Conservation (phyloP, 2,888 invertebrate genomes). For the Pilophorus perplexus region DNA sequence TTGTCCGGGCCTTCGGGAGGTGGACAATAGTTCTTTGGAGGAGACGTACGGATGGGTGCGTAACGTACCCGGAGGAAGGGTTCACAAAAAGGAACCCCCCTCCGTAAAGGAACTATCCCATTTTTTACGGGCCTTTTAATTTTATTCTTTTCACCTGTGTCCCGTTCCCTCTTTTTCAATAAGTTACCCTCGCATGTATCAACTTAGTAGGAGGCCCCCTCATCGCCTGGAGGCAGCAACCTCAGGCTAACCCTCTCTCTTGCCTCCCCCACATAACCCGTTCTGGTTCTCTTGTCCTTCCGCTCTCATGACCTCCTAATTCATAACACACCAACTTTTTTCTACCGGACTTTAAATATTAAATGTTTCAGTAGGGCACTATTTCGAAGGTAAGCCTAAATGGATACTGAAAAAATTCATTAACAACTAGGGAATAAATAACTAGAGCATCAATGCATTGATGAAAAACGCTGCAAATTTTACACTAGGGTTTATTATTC, state of each 20-base stretch:
- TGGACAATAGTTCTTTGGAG: conserved; percentile 20
- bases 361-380: too few relatives aligned
- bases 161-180: background rate
- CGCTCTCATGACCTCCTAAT: conserved; percentile 25
- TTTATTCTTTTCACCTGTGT: conserved; percentile 35
- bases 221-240: conserved; percentile 38
- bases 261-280: conserved; percentile 1
- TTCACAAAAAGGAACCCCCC: conserved; percentile 30
- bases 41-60: conserved; percentile 7
- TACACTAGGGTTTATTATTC: too few relatives aligned
- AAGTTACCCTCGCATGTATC: conserved; percentile 29
- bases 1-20: conserved; percentile 24
- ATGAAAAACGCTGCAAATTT: too few relatives aligned
- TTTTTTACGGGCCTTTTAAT: conserved; percentile 25
- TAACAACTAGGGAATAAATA: too few relatives aligned
- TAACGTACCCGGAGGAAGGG: conserved; percentile 32
- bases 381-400: too few relatives aligned
- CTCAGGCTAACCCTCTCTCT: conserved; percentile 34
- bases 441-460: too few relatives aligned
- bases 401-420: too few relatives aligned
- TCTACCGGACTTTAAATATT: conserved; percentile 29
- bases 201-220: conserved; percentile 26
- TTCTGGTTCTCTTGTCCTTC: conserved; percentile 8
- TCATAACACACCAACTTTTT: conserved; percentile 32
- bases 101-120: conserved; percentile 13